Percentiles rank a stretch among this genome's conserved stretches.
These are phyloP conservation scores for Astatotilapia flaviijosephi DNA, from an alignment of 2,113 vertebrate species.

Conservation along the genomic window DNA sequence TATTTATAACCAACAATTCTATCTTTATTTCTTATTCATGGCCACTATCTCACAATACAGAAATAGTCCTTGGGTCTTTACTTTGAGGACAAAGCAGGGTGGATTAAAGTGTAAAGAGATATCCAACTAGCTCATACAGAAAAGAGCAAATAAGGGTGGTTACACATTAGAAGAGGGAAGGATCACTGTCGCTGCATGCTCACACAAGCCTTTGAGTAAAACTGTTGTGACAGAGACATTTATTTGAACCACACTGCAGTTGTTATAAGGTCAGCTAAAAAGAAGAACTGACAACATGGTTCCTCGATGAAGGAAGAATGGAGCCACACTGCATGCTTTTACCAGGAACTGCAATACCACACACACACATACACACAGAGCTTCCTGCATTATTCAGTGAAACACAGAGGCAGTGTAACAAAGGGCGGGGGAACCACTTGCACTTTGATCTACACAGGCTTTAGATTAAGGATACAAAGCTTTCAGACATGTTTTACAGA, in stretches of 20 bases:
- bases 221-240: neutral
- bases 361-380: neutral
- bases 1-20: neutral
- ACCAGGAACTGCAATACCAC: slow-evolving; percentile 59
- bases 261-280: neutral
- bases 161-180: neutral
- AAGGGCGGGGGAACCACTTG: slow-evolving; percentile 1
- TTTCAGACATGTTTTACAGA: slow-evolving; percentile 23
- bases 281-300: neutral
- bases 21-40: slow-evolving; percentile 44
- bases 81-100: neutral
- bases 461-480: slow-evolving; percentile 29
- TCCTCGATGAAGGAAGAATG: slow-evolving; percentile 14
- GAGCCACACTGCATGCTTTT: slow-evolving; percentile 5
- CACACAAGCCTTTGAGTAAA: neutral
- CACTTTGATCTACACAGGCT: slow-evolving; percentile 25
- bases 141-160: slow-evolving; percentile 21
- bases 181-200: neutral
- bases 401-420: slow-evolving; percentile 33
- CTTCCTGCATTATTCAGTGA: slow-evolving; percentile 64
- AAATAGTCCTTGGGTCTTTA: slow-evolving; percentile 38
- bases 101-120: neutral
- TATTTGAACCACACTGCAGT: neutral
- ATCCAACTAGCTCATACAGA: slow-evolving; percentile 3
- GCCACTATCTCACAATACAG: slow-evolving; percentile 43